Evolutionary conservation across 2,113 vertebrate species (phyloP).

Genomic region (Psettodes erumei): DNA sequence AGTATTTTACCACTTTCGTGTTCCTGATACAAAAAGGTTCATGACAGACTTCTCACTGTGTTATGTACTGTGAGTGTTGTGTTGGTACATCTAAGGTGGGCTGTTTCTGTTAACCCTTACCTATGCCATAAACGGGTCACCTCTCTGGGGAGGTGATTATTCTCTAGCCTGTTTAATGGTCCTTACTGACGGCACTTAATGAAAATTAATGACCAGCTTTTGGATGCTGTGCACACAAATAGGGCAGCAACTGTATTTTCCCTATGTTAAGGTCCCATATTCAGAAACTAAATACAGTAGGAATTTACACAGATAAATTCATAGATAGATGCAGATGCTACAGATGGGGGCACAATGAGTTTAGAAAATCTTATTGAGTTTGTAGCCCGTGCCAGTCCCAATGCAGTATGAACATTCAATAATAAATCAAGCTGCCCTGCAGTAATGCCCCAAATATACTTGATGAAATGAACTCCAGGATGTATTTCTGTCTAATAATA

Average conservation of each 20-base stretch:
- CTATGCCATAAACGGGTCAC: slow-evolving; percentile 78
- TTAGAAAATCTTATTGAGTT: slow-evolving; percentile 29
- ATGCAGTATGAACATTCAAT: slow-evolving; percentile 14
- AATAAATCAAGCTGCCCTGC: slow-evolving; percentile 42
- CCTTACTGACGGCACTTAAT: slow-evolving; percentile 83
- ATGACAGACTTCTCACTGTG: slow-evolving; percentile 40
- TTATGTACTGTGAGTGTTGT: slow-evolving; percentile 36
- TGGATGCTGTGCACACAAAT: slow-evolving; percentile 48
- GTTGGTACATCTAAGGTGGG: slow-evolving; percentile 77
- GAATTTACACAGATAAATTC: slow-evolving; percentile 5
- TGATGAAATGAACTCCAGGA: slow-evolving; percentile 58
- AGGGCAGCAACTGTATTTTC: slow-evolving; percentile 45
- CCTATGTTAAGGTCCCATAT: slow-evolving; percentile 24
- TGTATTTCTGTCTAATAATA: slow-evolving; percentile 57
- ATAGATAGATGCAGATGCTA: slow-evolving; percentile 4
- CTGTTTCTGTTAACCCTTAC: slow-evolving; percentile 82
- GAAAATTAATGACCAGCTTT: slow-evolving; percentile 82
- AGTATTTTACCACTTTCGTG: not conserved
- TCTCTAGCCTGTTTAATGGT: slow-evolving; percentile 81
- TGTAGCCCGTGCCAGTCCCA: slow-evolving; percentile 8
- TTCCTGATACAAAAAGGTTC: slow-evolving; percentile 27
- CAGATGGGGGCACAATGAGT: not conserved
- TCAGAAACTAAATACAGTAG: not conserved
- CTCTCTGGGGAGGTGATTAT: slow-evolving; percentile 81
- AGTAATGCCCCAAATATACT: slow-evolving; percentile 51